Percentiles rank a stretch among this genome's conserved stretches.
Conservation (phyloP, 2,888 invertebrate genomes). For the Drosophila helvetica region DNA sequence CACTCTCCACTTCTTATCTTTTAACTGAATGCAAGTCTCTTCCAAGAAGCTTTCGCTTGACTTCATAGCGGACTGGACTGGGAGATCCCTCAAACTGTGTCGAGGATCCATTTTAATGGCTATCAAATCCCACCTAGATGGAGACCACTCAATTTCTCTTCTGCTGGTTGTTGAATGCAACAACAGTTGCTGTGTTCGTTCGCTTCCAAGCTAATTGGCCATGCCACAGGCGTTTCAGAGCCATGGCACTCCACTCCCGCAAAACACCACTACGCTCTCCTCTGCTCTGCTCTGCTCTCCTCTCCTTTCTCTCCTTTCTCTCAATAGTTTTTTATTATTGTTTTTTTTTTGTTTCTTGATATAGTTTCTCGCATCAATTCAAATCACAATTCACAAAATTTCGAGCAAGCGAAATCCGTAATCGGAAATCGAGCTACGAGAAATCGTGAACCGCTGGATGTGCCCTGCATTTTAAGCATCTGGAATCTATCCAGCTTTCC, state of each 20-base stretch:
- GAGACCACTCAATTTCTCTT: neutral
- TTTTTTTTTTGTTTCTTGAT: constrained; percentile 5
- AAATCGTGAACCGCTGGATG: constrained; percentile 29
- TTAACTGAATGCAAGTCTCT: no score
- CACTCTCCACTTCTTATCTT: no score
- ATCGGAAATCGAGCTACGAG: constrained; percentile 22
- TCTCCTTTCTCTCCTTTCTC: constrained; percentile 1
- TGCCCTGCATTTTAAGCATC: constrained; percentile 21
- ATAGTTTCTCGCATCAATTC: constrained; percentile 43
- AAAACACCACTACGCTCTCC: neutral
- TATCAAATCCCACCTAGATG: neutral
- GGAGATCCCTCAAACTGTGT: neutral
- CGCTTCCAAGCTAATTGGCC: constrained; percentile 40
- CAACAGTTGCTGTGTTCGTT: neutral
- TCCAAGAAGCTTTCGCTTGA: no score
- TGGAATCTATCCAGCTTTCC: constrained; percentile 19
- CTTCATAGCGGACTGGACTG: neutral
- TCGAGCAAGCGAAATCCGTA: constrained; percentile 35
- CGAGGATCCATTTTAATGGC: neutral
- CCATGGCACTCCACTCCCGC: constrained; percentile 1
- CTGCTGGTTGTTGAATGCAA: no score
- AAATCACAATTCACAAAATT: constrained; percentile 30
- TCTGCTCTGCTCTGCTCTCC: neutral
- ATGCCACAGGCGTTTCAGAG: constrained; percentile 48
- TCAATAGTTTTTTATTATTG: neutral